phyloP scores from a whole-genome alignment of 1,140 invertebrate genomes.

The Aethina tumida region DNA sequence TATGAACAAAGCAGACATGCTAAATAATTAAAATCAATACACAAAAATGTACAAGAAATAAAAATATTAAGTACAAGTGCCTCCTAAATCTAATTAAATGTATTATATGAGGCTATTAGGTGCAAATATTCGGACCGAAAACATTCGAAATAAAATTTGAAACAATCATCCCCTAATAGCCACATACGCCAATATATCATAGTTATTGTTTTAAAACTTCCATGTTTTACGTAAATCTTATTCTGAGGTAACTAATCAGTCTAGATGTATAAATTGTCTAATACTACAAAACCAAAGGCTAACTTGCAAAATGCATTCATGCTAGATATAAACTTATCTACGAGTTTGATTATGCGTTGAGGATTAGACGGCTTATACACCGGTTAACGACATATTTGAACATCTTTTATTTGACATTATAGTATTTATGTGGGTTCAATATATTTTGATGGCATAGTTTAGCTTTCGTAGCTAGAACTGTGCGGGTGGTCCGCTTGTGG shows the following conservation, averaged over 20 bases:
- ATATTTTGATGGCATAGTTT: slow-evolving; percentile 20
- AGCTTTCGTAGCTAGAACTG: slow-evolving; percentile 57
- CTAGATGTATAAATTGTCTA: slow-evolving; percentile 14
- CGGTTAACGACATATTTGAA: slow-evolving; percentile 7
- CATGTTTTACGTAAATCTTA: slow-evolving; percentile 16
- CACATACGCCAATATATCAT: slow-evolving; percentile 15
- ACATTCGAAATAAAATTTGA: too few relatives aligned
- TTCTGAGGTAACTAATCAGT: slow-evolving; percentile 29
- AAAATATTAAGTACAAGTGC: slow-evolving; percentile 23
- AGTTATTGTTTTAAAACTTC: slow-evolving; percentile 13
- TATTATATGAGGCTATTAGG: too few relatives aligned
- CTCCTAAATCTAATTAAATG: slow-evolving; percentile 16
- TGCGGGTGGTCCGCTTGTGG: slow-evolving; percentile 58
- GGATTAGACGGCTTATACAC: slow-evolving; percentile 6
- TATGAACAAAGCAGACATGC: too few relatives aligned
- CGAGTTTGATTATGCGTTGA: neutral
- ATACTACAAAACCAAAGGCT: slow-evolving; percentile 3
- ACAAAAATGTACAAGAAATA: slow-evolving; percentile 22
- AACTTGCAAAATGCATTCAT: neutral
- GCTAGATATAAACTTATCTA: slow-evolving; percentile 1
- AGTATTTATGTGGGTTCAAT: slow-evolving; percentile 3
- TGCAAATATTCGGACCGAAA: too few relatives aligned
- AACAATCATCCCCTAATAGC: too few relatives aligned
- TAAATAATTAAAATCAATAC: too few relatives aligned
- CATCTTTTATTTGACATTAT: slow-evolving; percentile 10